phyloP scores from a whole-genome alignment of 1,140 invertebrate genomes.

The Ceratosolen fusciceps region DNA sequence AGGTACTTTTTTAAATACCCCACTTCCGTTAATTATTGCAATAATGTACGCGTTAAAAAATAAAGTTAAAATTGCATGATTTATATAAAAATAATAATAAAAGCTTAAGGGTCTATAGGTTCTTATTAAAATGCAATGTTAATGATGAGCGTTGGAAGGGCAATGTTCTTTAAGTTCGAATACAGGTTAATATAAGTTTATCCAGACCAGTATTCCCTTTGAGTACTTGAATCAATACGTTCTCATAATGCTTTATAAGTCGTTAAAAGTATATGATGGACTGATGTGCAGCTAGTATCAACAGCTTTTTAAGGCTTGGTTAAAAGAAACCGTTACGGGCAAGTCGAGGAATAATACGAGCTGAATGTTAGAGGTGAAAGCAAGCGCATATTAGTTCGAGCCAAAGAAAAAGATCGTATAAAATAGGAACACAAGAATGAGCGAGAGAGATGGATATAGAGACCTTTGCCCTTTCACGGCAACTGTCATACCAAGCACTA shows the following conservation, averaged over 20 bases:
- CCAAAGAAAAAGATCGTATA: background rate
- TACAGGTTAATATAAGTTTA: too few species aligned
- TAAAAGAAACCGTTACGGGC: background rate
- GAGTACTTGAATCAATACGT: background rate
- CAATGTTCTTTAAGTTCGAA: background rate
- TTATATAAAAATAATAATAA: too few species aligned
- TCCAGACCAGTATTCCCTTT: background rate
- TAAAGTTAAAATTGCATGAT: too few species aligned
- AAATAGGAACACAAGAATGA: background rate
- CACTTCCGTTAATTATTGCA: too few species aligned
- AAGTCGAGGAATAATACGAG: background rate
- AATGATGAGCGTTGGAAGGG: background rate
- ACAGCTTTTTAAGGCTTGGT: background rate
- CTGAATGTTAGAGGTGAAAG: background rate
- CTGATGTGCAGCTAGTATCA: background rate
- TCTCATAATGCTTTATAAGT: background rate
- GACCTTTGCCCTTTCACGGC: background rate
- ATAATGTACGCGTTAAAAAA: too few species aligned
- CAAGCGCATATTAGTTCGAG: constrained; percentile 16
- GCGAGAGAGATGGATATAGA: background rate
- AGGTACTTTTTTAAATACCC: too few species aligned
- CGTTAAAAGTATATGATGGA: background rate
- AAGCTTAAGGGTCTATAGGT: too few species aligned
- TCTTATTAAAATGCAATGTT: too few species aligned
- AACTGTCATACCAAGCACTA: background rate